A percentile compares a stretch with the other conserved stretches of the same genome.
Evolutionary conservation across 23 tunicate species (phyloP).

Genomic region (Diplosoma virens): DNA sequence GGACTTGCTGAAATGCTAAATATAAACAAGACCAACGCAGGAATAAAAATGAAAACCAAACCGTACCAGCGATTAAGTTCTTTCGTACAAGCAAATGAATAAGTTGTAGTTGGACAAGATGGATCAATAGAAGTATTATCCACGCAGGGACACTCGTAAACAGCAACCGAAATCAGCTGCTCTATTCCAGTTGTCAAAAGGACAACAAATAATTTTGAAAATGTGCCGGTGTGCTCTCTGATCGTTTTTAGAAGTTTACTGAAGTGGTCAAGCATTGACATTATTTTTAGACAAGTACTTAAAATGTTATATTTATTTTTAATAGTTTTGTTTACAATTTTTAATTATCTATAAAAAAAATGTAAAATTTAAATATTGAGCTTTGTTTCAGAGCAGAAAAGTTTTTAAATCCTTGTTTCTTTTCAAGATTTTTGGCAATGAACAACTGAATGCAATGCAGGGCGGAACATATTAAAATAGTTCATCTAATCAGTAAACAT

Average conservation of each 20-base stretch:
- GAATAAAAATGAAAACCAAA: constrained; percentile 30
- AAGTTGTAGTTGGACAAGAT: neutral
- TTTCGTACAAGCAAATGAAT: neutral
- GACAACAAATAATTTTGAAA: neutral
- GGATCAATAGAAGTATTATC: neutral
- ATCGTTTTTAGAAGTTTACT: neutral
- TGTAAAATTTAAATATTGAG: too few relatives aligned
- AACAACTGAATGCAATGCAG: too few relatives aligned
- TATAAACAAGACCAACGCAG: constrained; percentile 34
- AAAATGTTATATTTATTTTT: too few relatives aligned
- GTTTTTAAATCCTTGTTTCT: too few relatives aligned
- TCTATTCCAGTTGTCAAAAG: constrained; percentile 14
- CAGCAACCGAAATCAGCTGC: constrained; percentile 22
- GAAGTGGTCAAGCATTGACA: too few relatives aligned
- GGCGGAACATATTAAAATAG: too few relatives aligned
- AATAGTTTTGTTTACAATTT: too few relatives aligned
- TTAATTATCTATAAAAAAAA: too few relatives aligned
- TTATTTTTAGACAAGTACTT: too few relatives aligned
- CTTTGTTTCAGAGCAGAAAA: too few relatives aligned
- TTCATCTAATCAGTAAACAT: too few relatives aligned
- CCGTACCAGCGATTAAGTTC: constrained; percentile 21
- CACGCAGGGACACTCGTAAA: constrained; percentile 41
- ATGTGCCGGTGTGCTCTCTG: constrained; percentile 26
- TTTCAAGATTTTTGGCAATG: too few relatives aligned
- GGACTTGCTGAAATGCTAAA: constrained; percentile 34